Percentiles rank a stretch among this genome's conserved stretches.
These are phyloP conservation scores for Phengaris arion DNA, from an alignment of 2,888 invertebrate species.

Conservation along the genomic window DNA sequence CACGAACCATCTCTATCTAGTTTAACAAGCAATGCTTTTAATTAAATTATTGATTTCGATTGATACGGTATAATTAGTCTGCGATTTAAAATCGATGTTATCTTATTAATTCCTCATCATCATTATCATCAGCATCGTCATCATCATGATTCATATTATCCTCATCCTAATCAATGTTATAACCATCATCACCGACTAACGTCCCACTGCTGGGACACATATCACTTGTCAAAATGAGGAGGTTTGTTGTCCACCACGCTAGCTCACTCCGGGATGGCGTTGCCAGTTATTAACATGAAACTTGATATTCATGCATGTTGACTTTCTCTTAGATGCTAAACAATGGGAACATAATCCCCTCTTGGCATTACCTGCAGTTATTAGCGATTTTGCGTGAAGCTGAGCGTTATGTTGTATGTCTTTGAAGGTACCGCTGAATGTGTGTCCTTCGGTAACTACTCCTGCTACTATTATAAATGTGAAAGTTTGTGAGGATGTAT, in stretches of 20 bases:
- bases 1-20: conserved; percentile 74
- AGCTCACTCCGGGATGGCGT: background rate
- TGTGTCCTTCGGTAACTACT: background rate
- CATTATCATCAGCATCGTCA: conserved; percentile 33
- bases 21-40: conserved; percentile 78
- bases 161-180: too few relatives aligned
- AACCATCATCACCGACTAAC: too few relatives aligned
- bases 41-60: conserved; percentile 79
- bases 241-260: background rate
- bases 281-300: background rate
- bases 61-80: conserved; percentile 72
- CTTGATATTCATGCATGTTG: conserved; percentile 34
- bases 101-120: conserved; percentile 50
- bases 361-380: conserved; percentile 53
- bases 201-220: too few relatives aligned
- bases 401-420: conserved; percentile 54
- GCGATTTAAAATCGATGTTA: conserved; percentile 66
- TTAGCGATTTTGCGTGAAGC: conserved; percentile 71
- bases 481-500: too few relatives aligned
- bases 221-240: too few relatives aligned
- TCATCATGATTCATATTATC: too few relatives aligned
- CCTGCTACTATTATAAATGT: too few relatives aligned
- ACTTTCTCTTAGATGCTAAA: conserved; percentile 34
- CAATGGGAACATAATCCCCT: conserved; percentile 9
- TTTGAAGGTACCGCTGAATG: conserved; percentile 61